Conservation (phyloP, 2,113 vertebrate species). For the Labeo rohita region DNA sequence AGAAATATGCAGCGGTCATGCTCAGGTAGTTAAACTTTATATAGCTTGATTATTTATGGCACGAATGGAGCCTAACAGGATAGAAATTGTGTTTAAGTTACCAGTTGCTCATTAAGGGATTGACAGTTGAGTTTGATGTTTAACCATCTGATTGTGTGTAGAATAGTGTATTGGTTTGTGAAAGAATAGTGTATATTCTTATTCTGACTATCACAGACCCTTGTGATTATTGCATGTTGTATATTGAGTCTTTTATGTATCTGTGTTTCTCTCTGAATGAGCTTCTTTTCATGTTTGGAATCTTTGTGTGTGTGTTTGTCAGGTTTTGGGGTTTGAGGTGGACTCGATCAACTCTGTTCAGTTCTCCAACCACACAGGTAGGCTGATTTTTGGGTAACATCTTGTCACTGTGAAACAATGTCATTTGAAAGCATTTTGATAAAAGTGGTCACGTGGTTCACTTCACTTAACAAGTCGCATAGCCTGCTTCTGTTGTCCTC, state of each 20-base stretch:
- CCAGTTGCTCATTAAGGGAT: no score
- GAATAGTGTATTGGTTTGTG: background rate
- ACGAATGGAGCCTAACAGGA: no score
- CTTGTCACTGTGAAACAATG: background rate
- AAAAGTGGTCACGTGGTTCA: background rate
- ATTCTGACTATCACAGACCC: background rate
- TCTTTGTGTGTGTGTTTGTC: slow-evolving; percentile 35
- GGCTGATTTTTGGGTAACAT: background rate
- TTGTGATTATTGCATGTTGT: background rate
- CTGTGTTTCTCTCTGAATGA: background rate
- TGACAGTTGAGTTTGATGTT: no score
- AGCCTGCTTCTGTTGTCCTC: no score
- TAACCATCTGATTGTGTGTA: no score
- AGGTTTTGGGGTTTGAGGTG: slow-evolving; percentile 98
- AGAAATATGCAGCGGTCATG: no score
- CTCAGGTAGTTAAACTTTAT: no score
- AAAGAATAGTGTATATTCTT: background rate
- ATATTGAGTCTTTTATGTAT: background rate
- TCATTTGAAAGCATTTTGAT: background rate
- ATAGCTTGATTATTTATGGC: no score
- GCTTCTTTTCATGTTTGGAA: background rate
- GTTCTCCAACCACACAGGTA: slow-evolving; percentile 99
- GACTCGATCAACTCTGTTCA: slow-evolving; percentile 97
- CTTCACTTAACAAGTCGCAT: background rate
- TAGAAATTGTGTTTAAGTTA: no score